These are phyloP conservation scores for Xanthostigma xanthostigma DNA, from an alignment of 2,888 invertebrate genomes.

Conservation along the genomic window DNA sequence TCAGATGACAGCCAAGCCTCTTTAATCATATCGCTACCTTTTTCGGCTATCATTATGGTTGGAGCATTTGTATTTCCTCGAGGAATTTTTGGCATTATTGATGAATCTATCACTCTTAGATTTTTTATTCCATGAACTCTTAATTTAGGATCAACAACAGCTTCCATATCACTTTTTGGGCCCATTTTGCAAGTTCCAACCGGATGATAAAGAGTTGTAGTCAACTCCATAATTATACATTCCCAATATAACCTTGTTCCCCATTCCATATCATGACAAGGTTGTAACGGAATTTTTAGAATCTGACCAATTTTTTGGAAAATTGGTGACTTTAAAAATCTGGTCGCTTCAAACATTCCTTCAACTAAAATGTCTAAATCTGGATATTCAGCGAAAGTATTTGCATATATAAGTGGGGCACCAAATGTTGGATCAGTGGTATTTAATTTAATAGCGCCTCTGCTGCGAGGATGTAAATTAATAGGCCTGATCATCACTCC, in stretches of 20 bases:
- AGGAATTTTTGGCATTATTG: conserved; percentile 47
- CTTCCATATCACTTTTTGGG: conserved; percentile 38
- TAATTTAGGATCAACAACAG: conserved; percentile 50
- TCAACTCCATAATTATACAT: conserved; percentile 48
- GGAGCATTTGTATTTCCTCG: conserved; percentile 30
- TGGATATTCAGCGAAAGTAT: conserved; percentile 44
- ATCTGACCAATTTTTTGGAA: conserved; percentile 39
- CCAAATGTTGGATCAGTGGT: conserved; percentile 55
- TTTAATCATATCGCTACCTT: conserved; percentile 27
- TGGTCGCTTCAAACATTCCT: conserved; percentile 40
- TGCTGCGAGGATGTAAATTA: conserved; percentile 44
- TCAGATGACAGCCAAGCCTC: conserved; percentile 3
- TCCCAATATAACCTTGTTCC: conserved; percentile 50
- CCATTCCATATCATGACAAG: conserved; percentile 39
- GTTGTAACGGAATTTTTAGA: conserved; percentile 39
- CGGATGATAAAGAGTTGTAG: conserved; percentile 54
- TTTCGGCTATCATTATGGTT: conserved; percentile 29
- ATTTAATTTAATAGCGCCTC: conserved; percentile 46
- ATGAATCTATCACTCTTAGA: conserved; percentile 51
- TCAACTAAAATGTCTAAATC: conserved; percentile 46
- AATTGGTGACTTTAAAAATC: conserved; percentile 41
- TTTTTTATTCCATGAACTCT: conserved; percentile 44
- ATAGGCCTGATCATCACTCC: conserved; percentile 45
- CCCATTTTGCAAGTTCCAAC: conserved; percentile 60
- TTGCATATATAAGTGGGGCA: conserved; percentile 56